These are phyloP conservation scores for Ennomos erosarius DNA, from an alignment of 2,888 invertebrate species.

Conservation along the genomic window DNA sequence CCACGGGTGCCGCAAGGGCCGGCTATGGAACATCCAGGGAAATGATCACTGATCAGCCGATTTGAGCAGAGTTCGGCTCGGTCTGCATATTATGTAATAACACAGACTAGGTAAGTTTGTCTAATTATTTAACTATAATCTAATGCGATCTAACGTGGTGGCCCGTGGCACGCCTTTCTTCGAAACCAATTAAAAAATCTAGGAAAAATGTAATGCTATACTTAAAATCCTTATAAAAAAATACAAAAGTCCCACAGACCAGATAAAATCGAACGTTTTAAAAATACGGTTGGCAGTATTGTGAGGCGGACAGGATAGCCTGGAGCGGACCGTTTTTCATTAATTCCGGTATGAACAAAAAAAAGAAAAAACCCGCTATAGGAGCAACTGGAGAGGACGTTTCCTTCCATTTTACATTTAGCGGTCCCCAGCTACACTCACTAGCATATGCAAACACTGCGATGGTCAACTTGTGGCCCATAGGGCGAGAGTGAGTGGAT, in stretches of 20 bases:
- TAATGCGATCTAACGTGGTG: too few relatives aligned
- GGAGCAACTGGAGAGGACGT: slow-evolving; percentile 54
- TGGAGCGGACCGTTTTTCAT: slow-evolving; percentile 58
- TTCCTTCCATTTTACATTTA: slow-evolving; percentile 61
- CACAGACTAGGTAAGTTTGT: too few relatives aligned
- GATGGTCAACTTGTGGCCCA: slow-evolving; percentile 15
- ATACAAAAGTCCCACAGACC: neutral
- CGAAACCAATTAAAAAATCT: too few relatives aligned
- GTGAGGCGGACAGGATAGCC: slow-evolving; percentile 23
- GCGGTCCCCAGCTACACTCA: slow-evolving; percentile 33
- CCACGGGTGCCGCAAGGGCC: too few relatives aligned
- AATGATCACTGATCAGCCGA: too few relatives aligned
- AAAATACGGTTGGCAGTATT: slow-evolving; percentile 14
- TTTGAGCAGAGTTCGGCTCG: too few relatives aligned
- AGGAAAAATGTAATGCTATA: too few relatives aligned
- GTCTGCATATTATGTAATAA: too few relatives aligned
- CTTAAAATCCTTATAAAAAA: neutral
- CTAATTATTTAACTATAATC: too few relatives aligned
- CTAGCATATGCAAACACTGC: slow-evolving; percentile 33
- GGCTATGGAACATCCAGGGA: too few relatives aligned
- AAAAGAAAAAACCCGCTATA: slow-evolving; percentile 57
- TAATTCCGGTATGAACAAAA: slow-evolving; percentile 65
- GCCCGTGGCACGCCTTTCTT: too few relatives aligned
- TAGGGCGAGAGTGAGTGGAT: too few relatives aligned
- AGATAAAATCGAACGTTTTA: slow-evolving; percentile 6